Conservation (phyloP, 1,140 invertebrate genomes). For the Hirudo medicinalis region DNA sequence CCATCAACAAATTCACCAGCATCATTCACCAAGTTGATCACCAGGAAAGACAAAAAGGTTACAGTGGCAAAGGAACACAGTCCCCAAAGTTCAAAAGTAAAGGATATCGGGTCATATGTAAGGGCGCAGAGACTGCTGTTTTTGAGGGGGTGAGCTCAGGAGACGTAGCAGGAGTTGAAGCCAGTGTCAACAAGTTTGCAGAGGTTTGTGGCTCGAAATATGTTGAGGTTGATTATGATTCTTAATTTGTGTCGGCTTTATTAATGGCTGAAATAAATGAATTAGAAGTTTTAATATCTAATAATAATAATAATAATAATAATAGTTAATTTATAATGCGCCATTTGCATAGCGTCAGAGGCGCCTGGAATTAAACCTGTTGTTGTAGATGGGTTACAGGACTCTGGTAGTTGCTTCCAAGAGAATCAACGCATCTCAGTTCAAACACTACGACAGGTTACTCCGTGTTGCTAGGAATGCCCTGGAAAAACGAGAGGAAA, state of each 20-base stretch:
- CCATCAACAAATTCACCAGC: neutral
- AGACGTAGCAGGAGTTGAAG: conserved; percentile 35
- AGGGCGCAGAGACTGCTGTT: conserved; percentile 66
- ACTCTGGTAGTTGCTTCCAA: conserved; percentile 48
- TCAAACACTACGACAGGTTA: conserved; percentile 30
- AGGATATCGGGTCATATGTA: conserved; percentile 47
- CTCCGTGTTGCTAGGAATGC: conserved; percentile 41
- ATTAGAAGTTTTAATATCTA: no score
- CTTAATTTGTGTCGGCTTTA: neutral
- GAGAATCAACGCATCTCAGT: conserved; percentile 36
- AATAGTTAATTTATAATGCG: no score
- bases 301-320: no score
- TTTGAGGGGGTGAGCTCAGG: conserved; percentile 48
- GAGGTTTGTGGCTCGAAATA: conserved; percentile 36
- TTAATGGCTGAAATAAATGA: neutral
- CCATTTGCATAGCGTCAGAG: no score
- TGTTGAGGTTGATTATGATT: conserved; percentile 1
- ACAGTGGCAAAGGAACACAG: neutral
- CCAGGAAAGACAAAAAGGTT: neutral
- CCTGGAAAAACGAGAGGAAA: conserved; percentile 40
- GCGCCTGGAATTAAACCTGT: no score
- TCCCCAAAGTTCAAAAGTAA: neutral
- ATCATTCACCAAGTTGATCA: neutral
- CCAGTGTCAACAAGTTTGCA: conserved; percentile 48
- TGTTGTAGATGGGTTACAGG: conserved; percentile 47